phyloP scores from a whole-genome alignment of 64 coral and sea anemone species.

The Montipora efflorescens region DNA sequence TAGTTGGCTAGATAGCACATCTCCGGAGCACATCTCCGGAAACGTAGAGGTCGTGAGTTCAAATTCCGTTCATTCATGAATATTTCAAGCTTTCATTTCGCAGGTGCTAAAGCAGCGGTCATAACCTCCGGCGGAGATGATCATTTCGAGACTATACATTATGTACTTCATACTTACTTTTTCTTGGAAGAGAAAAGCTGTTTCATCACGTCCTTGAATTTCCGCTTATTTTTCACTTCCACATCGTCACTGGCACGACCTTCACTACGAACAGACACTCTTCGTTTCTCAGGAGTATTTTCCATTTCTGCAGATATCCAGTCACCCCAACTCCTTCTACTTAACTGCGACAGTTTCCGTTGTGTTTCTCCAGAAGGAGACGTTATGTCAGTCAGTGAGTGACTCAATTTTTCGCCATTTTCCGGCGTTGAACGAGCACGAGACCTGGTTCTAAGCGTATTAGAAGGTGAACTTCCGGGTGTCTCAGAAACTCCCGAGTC shows the following conservation, averaged over 20 bases:
- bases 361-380: slow-evolving; percentile 41
- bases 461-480: slow-evolving; percentile 79
- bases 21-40: too few species aligned
- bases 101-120: too few species aligned
- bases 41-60: too few species aligned
- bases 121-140: too few species aligned
- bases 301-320: slow-evolving; percentile 73
- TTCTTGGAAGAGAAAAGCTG: slow-evolving; percentile 75
- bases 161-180: slow-evolving; percentile 32
- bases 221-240: slow-evolving; percentile 55
- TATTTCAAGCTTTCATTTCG: too few species aligned
- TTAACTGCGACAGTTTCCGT: slow-evolving; percentile 53
- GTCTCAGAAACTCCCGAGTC: slow-evolving; percentile 85
- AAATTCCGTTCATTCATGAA: too few species aligned
- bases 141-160: too few species aligned
- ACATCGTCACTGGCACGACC: slow-evolving; percentile 27
- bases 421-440: background rate
- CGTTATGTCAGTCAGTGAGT: slow-evolving; percentile 17
- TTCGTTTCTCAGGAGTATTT: background rate
- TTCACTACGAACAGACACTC: slow-evolving; percentile 15
- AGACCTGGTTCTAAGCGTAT: slow-evolving; percentile 57
- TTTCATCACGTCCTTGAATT: slow-evolving; percentile 83
- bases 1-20: too few species aligned
- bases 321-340: slow-evolving; percentile 68
- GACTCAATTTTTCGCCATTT: slow-evolving; percentile 35